Percentiles rank a stretch among this genome's conserved stretches.
phyloP scores from a whole-genome alignment of 2,113 vertebrate genomes.

The Falcunculus frontatus region DNA sequence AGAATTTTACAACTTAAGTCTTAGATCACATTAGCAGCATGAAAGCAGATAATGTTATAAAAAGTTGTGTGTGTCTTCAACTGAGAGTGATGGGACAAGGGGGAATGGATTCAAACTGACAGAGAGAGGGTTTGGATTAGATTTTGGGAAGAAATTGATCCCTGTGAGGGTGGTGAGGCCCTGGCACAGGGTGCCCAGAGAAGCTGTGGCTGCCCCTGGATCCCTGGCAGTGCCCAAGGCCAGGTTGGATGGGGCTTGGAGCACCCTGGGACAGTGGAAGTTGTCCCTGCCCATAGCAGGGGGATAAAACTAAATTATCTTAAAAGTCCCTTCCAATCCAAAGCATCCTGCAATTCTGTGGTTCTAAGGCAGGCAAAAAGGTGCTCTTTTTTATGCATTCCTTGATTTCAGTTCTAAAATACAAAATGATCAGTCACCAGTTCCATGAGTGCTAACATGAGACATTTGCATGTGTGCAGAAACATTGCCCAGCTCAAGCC shows the following conservation, averaged over 20 bases:
- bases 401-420: neutral
- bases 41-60: neutral
- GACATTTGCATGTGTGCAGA: neutral
- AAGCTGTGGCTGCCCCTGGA: neutral
- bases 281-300: neutral
- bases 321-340: neutral
- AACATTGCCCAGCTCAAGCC: neutral
- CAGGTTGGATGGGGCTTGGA: neutral
- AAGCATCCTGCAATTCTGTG: neutral
- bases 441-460: neutral
- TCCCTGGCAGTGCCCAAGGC: neutral
- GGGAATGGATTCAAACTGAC: neutral
- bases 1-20: neutral
- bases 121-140: neutral
- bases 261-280: rapidly evolving
- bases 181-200: neutral
- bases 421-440: neutral
- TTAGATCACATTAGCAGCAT: neutral
- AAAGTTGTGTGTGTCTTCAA: neutral
- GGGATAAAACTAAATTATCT: neutral
- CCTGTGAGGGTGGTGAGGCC: neutral
- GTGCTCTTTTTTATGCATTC: neutral
- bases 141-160: neutral
- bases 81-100: neutral
- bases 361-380: neutral